These are phyloP conservation scores for Eciton burchellii DNA, from an alignment of 1,140 invertebrate genomes.

Conservation along the genomic window DNA sequence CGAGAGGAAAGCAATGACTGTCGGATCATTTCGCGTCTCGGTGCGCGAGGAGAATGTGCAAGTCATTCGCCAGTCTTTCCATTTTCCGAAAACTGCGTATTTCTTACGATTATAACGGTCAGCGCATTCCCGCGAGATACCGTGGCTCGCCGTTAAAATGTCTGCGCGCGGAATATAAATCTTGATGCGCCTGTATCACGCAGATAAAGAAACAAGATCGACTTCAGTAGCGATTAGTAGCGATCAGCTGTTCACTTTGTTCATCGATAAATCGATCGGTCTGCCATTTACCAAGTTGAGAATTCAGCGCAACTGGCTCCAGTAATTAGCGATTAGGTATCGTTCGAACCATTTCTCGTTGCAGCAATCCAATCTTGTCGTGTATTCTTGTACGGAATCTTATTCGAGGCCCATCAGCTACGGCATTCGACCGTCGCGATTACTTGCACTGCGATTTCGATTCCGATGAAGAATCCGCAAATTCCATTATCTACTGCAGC, in stretches of 20 bases:
- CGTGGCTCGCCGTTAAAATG: neutral
- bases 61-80: neutral
- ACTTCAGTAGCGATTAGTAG: conserved; percentile 12
- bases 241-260: conserved; percentile 41
- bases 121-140: too few species aligned
- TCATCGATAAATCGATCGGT: conserved; percentile 1
- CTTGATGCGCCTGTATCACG: neutral
- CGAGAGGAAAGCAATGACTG: conserved; percentile 49
- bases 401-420: conserved; percentile 6
- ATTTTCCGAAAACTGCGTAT: too few species aligned
- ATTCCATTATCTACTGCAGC: conserved; percentile 20
- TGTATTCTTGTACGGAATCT: neutral
- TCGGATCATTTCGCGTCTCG: conserved; percentile 60
- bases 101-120: too few species aligned
- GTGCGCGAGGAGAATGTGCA: conserved; percentile 55
- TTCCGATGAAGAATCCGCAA: conserved; percentile 16
- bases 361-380: neutral
- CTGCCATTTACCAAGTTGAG: neutral
- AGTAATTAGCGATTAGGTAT: conserved; percentile 32
- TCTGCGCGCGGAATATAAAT: neutral
- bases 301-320: too few species aligned
- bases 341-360: conserved; percentile 3
- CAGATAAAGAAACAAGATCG: neutral
- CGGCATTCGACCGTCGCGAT: neutral
- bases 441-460: neutral